Conservation (phyloP, 2,113 vertebrate species). For the Ceuthmochares aereus region DNA sequence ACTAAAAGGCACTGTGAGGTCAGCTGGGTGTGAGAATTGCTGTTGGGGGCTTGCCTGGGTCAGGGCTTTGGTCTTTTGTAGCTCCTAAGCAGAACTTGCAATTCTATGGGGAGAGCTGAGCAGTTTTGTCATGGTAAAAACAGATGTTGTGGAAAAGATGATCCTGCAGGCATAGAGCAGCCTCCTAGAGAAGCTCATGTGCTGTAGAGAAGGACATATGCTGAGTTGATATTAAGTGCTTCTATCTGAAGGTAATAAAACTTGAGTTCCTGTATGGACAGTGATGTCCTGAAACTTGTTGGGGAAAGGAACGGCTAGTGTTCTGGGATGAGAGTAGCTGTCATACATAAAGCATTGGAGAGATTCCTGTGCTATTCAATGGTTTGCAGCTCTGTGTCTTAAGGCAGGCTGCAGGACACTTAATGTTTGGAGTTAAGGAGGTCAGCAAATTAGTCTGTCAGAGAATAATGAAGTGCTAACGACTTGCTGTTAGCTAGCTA, state of each 20-base stretch:
- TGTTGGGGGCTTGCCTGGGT: not conserved
- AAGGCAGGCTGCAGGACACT: not conserved
- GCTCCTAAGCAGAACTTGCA: not conserved
- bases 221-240: not conserved
- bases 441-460: not conserved
- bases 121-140: not conserved
- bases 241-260: not conserved
- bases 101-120: not conserved
- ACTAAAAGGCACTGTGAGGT: not conserved
- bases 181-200: not conserved
- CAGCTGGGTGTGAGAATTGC: not conserved
- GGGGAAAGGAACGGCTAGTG: not conserved
- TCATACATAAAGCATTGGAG: not conserved
- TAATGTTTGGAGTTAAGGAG: not conserved
- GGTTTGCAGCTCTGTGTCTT: not conserved
- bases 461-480: not conserved
- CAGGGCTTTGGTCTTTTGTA: not conserved
- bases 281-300: not conserved
- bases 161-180: not conserved
- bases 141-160: slow-evolving; percentile 2
- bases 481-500: not conserved
- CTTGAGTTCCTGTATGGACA: not conserved
- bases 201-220: not conserved
- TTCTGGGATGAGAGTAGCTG: not conserved
- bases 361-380: fast-evolving